Evolutionary conservation across 2,888 invertebrate genomes (phyloP).

Genomic region (Xestia ashworthii): DNA sequence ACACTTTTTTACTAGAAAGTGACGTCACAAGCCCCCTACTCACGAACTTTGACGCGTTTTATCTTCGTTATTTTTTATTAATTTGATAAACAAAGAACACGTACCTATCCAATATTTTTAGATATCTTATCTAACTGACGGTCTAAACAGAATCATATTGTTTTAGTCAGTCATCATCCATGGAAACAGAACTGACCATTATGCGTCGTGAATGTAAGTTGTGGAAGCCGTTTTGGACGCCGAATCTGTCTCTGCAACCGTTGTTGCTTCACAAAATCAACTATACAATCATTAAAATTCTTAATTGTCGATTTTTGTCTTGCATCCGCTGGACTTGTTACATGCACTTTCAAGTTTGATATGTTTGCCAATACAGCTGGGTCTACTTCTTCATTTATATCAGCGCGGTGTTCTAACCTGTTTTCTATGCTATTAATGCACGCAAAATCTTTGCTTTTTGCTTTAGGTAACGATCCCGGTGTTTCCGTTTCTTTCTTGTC

Average conservation of each 20-base stretch:
- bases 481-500: constrained; percentile 33
- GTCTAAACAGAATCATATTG: too few relatives aligned
- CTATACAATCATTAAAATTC: constrained; percentile 24
- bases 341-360: constrained; percentile 20
- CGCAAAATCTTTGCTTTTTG: constrained; percentile 22
- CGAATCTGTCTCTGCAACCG: not conserved
- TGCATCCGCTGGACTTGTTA: not conserved
- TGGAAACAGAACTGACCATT: constrained; percentile 20
- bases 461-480: not conserved
- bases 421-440: constrained; percentile 32
- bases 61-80: too few relatives aligned
- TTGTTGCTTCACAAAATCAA: constrained; percentile 10
- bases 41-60: too few relatives aligned
- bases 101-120: too few relatives aligned
- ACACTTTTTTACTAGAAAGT: too few relatives aligned
- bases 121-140: too few relatives aligned
- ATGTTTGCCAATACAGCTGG: not conserved
- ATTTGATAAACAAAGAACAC: too few relatives aligned
- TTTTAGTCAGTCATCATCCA: too few relatives aligned
- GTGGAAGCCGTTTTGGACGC: not conserved
- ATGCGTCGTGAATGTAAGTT: constrained; percentile 2
- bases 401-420: not conserved
- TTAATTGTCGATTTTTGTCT: constrained; percentile 20
- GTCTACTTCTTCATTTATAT: constrained; percentile 15
- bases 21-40: too few relatives aligned